Evolutionary conservation across 2,797 vertebrate genomes (phyloP).

Genomic region (Hydrolagus colliei): DNA sequence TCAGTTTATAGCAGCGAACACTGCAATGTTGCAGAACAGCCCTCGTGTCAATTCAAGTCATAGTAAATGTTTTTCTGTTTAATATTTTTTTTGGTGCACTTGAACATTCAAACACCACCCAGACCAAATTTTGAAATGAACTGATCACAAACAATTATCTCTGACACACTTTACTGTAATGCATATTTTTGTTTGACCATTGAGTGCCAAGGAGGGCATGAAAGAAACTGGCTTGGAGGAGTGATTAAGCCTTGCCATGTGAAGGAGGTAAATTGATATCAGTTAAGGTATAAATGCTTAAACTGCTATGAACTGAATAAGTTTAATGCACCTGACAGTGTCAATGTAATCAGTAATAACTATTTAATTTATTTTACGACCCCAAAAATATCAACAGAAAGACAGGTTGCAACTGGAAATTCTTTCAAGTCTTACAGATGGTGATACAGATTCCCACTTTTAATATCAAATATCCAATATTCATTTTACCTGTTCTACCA

Average conservation of each 20-base stretch:
- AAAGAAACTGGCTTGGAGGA: neutral
- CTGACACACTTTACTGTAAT: neutral
- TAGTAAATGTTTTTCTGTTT: neutral
- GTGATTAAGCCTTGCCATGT: neutral
- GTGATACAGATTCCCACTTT: no score
- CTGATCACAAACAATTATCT: neutral
- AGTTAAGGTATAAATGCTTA: neutral
- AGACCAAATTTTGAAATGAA: neutral
- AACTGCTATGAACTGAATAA: neutral
- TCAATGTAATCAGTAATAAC: neutral
- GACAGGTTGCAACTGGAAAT: no score
- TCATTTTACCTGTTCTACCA: no score
- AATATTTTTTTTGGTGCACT: neutral
- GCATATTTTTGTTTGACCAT: neutral
- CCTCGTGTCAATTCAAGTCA: no score
- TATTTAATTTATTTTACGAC: neutral
- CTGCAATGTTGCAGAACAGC: no score
- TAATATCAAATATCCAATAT: no score
- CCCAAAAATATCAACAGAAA: no score
- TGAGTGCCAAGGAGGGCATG: no score
- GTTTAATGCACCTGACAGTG: neutral
- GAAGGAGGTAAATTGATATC: neutral
- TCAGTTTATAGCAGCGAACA: no score
- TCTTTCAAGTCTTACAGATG: no score
- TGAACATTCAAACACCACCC: neutral